phyloP scores from a whole-genome alignment of 2,888 invertebrate genomes.

The Agrotis segetum region DNA sequence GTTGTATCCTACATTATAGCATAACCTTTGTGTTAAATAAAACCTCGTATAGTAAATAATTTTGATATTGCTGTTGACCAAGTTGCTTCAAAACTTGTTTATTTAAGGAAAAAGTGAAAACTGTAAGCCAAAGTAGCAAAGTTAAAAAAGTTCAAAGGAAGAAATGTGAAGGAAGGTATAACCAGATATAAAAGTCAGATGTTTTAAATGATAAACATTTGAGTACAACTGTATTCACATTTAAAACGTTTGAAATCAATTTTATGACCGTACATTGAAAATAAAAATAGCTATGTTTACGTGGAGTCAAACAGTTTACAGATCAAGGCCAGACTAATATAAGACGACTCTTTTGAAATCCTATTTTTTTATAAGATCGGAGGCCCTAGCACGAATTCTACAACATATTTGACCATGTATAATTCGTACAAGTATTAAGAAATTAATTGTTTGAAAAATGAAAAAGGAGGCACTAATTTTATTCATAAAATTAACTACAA shows the following conservation, averaged over 20 bases:
- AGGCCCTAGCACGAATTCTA: too few species aligned
- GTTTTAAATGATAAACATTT: slow-evolving; percentile 6
- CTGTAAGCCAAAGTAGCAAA: background rate
- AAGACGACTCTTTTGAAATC: background rate
- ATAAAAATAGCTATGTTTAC: slow-evolving; percentile 4
- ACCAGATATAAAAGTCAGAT: slow-evolving; percentile 12
- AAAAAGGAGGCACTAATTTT: too few species aligned
- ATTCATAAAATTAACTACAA: too few species aligned
- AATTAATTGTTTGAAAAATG: too few species aligned
- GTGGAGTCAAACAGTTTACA: background rate
- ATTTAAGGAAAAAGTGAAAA: background rate
- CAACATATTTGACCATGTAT: too few species aligned
- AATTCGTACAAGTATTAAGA: too few species aligned
- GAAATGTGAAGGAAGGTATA: background rate
- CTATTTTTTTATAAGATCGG: background rate
- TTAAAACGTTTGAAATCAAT: slow-evolving; percentile 4
- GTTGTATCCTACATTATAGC: too few species aligned
- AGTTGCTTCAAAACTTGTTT: background rate
- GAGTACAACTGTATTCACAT: slow-evolving; percentile 3
- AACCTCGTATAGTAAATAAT: background rate
- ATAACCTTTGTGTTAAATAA: background rate
- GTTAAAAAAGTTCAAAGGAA: slow-evolving; percentile 15
- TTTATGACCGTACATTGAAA: slow-evolving; percentile 20
- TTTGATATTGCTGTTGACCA: background rate
- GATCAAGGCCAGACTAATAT: background rate